phyloP scores from a whole-genome alignment of 2,888 invertebrate genomes.

The Nomada flava region DNA sequence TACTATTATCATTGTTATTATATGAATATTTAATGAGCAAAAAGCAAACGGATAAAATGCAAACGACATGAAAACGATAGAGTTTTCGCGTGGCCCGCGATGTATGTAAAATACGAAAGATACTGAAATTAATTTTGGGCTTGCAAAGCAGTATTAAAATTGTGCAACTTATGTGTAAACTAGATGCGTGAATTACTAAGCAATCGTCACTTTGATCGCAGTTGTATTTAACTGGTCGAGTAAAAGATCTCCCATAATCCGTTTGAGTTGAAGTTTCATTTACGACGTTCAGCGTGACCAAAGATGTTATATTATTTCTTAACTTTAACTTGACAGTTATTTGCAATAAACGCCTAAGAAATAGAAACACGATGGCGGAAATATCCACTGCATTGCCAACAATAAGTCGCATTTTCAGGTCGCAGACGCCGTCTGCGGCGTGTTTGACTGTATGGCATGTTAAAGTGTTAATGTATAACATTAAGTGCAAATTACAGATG shows the following conservation, averaged over 20 bases:
- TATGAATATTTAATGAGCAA: no score
- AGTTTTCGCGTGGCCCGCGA: no score
- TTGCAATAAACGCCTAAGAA: conserved; percentile 2
- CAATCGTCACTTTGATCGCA: background rate
- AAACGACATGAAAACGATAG: no score
- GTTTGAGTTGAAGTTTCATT: background rate
- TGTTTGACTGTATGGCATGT: conserved; percentile 42
- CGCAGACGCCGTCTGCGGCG: background rate
- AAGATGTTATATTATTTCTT: background rate
- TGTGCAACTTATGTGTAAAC: background rate
- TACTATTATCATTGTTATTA: no score
- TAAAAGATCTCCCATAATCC: background rate
- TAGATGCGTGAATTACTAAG: background rate
- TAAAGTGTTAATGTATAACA: conserved; percentile 47
- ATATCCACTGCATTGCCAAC: conserved; percentile 26
- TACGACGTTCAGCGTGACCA: background rate
- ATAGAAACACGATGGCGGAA: conserved; percentile 6
- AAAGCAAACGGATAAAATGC: no score
- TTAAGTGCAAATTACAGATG: conserved; percentile 42
- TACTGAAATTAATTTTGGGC: no score
- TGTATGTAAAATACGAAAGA: no score
- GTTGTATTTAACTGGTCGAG: background rate
- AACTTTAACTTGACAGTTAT: background rate
- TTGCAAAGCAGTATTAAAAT: no score
- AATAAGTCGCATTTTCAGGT: conserved; percentile 17